A percentile compares a stretch with the other conserved stretches of the same genome.
phyloP scores from a whole-genome alignment of 2,113 vertebrate species.

The Channa maculata region DNA sequence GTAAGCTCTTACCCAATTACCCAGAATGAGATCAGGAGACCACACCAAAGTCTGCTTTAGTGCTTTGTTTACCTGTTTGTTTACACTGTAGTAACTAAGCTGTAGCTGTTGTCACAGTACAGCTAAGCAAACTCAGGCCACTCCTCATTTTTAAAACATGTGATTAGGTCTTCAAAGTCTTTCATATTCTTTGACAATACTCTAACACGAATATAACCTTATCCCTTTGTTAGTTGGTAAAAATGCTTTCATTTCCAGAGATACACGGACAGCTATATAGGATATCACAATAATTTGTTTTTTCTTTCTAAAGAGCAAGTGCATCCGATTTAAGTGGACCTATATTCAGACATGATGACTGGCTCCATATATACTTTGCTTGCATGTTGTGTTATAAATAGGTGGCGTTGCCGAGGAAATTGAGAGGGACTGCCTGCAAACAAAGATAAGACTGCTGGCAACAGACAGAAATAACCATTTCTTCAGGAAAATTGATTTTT shows the following conservation, averaged over 20 bases:
- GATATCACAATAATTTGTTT: background rate
- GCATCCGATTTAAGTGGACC: background rate
- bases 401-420: no score
- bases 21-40: slow-evolving; percentile 45
- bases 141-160: background rate
- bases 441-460: no score
- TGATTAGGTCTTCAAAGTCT: background rate
- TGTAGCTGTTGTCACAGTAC: slow-evolving; percentile 13
- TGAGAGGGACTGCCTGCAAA: no score
- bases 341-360: background rate
- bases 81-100: slow-evolving; percentile 21
- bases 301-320: background rate
- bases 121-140: slow-evolving; percentile 2
- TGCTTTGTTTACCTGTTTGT: slow-evolving; percentile 38
- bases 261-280: background rate
- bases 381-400: no score
- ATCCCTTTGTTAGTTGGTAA: background rate
- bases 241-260: background rate
- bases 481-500: no score
- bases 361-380: no score
- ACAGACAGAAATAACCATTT: no score
- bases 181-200: background rate
- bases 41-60: slow-evolving; percentile 28
- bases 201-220: background rate
- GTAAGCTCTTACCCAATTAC: slow-evolving; percentile 61